These are phyloP conservation scores for Blera fallax DNA, from an alignment of 2,888 invertebrate species.

Conservation along the genomic window DNA sequence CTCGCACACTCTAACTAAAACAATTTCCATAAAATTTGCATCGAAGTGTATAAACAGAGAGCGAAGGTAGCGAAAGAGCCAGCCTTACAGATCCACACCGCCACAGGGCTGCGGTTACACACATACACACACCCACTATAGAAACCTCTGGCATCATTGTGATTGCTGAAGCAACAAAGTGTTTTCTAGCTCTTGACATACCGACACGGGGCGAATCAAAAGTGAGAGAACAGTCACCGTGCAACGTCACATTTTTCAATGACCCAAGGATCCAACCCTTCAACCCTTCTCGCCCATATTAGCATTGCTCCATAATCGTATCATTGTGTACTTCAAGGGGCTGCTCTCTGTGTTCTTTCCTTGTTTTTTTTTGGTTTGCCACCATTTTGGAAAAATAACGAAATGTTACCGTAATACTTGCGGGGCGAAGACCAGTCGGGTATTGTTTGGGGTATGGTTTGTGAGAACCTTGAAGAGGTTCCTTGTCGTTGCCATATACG, in stretches of 20 bases:
- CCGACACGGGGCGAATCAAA: slow-evolving; percentile 19
- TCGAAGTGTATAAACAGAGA: slow-evolving; percentile 39
- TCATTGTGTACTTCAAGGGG: slow-evolving; percentile 50
- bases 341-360: no score
- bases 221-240: slow-evolving; percentile 1
- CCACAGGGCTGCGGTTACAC: slow-evolving; percentile 47
- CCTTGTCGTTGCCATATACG: slow-evolving; percentile 15
- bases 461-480: slow-evolving; percentile 19
- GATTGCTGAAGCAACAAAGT: slow-evolving; percentile 59
- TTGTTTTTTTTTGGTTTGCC: slow-evolving; percentile 12
- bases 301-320: slow-evolving; percentile 56
- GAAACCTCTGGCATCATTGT: slow-evolving; percentile 36
- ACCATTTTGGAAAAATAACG: slow-evolving; percentile 20
- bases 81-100: slow-evolving; percentile 14
- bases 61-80: not conserved
- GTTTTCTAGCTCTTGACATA: slow-evolving; percentile 32
- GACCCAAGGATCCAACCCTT: not conserved
- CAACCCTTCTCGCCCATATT: slow-evolving; percentile 23
- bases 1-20: slow-evolving; percentile 48
- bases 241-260: slow-evolving; percentile 22
- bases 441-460: slow-evolving; percentile 9
- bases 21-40: slow-evolving; percentile 71
- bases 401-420: slow-evolving; percentile 24
- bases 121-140: no score
- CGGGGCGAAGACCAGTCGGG: not conserved